phyloP scores from a whole-genome alignment of 2,888 invertebrate genomes.

The Acrocyrtus sp. region DNA sequence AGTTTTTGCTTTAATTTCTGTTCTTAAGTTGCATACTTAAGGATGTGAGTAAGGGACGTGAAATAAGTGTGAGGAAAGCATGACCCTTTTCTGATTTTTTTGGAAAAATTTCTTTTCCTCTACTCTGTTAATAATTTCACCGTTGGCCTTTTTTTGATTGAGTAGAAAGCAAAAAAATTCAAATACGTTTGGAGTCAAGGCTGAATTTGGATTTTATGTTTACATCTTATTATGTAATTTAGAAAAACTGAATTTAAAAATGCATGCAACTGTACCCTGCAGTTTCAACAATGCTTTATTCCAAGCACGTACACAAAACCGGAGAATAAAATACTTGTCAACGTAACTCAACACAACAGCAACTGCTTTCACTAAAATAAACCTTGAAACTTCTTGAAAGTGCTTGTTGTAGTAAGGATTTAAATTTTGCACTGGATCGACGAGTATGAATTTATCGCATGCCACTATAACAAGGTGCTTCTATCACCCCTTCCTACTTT shows the following conservation, averaged over 20 bases:
- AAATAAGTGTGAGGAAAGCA: background rate
- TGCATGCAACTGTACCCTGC: background rate
- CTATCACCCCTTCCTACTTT: background rate
- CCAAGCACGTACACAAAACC: too few species aligned
- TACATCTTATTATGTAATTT: background rate
- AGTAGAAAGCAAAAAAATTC: background rate
- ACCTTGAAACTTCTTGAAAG: too few species aligned
- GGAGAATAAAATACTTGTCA: too few species aligned
- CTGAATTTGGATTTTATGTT: too few species aligned
- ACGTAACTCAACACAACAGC: too few species aligned
- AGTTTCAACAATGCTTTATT: too few species aligned
- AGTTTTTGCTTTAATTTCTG: too few species aligned
- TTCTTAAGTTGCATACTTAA: too few species aligned
- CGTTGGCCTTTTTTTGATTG: conserved; percentile 23
- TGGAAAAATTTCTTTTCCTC: too few species aligned
- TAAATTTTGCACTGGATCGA: background rate
- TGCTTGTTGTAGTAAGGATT: too few species aligned
- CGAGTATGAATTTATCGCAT: background rate
- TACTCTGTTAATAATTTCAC: conserved; percentile 19
- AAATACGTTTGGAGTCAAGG: background rate
- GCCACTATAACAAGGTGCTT: background rate
- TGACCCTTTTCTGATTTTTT: background rate
- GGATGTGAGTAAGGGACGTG: too few species aligned
- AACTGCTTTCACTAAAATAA: too few species aligned
- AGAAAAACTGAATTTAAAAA: background rate